A percentile compares a stretch with the other conserved stretches of the same genome.
These are phyloP conservation scores for Drosophila pallidifrons DNA, from an alignment of 1,140 invertebrate genomes.

Conservation along the genomic window DNA sequence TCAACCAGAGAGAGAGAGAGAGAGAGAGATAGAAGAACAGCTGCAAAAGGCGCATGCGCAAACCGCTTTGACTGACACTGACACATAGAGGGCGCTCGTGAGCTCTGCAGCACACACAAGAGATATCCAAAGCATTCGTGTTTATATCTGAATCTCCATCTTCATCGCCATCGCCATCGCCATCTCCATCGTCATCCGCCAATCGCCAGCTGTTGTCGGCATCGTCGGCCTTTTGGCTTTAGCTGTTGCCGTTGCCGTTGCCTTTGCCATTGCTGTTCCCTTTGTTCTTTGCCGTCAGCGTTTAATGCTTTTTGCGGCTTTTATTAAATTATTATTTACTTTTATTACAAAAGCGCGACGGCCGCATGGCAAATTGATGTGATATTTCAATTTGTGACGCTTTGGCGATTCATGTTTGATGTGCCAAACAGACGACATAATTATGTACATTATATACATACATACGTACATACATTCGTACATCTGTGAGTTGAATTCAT, in stretches of 20 bases:
- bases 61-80: conserved; percentile 40
- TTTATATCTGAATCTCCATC: conserved; percentile 31
- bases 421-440: conserved; percentile 22
- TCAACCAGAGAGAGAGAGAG: conserved; percentile 31
- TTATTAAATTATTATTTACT: conserved; percentile 83
- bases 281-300: conserved; percentile 79
- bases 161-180: conserved; percentile 32
- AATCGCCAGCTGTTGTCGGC: conserved; percentile 69
- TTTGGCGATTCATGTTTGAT: conserved; percentile 48
- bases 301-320: conserved; percentile 77
- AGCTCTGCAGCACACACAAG: not conserved
- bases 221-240: conserved; percentile 21
- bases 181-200: conserved; percentile 40
- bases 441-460: conserved; percentile 1
- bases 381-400: conserved; percentile 81
- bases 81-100: conserved; percentile 57
- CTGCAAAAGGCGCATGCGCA: conserved; percentile 40
- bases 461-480: conserved; percentile 9
- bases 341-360: conserved; percentile 80
- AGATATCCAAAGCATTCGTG: not conserved
- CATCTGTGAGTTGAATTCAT: not conserved
- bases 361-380: conserved; percentile 80
- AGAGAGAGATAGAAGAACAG: not conserved
- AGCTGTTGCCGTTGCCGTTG: conserved; percentile 45
- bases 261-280: conserved; percentile 48